phyloP scores from a whole-genome alignment of 1,140 invertebrate species.

The Tetramorium alpestre region DNA sequence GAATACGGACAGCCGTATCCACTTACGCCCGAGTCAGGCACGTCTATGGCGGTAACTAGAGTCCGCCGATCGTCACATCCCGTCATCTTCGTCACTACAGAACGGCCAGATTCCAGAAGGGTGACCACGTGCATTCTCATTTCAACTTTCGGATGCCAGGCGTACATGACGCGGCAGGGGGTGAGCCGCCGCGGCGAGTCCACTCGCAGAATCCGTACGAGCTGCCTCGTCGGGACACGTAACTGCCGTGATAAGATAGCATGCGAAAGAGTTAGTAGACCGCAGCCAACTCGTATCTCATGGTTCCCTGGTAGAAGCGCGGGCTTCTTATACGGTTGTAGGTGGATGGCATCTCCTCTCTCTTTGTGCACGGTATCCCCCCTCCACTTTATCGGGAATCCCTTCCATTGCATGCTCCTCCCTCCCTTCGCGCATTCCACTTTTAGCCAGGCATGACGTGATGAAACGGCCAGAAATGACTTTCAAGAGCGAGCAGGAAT shows the following conservation, averaged over 20 bases:
- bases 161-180: slow-evolving; percentile 65
- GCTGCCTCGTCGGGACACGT: slow-evolving; percentile 82
- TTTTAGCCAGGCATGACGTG: not conserved
- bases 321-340: slow-evolving; percentile 85
- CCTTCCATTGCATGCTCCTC: not conserved
- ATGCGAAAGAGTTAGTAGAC: slow-evolving; percentile 29
- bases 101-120: slow-evolving; percentile 71
- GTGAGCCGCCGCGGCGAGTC: slow-evolving; percentile 46
- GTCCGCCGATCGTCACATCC: not conserved
- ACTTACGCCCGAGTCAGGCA: not conserved
- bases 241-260: slow-evolving; percentile 56
- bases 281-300: not conserved
- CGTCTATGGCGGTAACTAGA: not conserved
- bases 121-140: slow-evolving; percentile 85
- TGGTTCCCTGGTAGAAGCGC: slow-evolving; percentile 83
- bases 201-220: slow-evolving; percentile 36
- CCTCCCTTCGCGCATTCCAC: not conserved
- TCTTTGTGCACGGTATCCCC: slow-evolving; percentile 47
- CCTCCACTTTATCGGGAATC: not conserved
- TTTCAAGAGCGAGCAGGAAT: not conserved
- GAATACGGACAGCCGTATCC: not conserved
- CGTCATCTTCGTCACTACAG: slow-evolving; percentile 26
- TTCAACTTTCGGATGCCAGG: slow-evolving; percentile 78
- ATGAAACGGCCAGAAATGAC: not conserved
- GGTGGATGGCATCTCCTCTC: slow-evolving; percentile 77